phyloP scores from a whole-genome alignment of 37 sponge, comb jelly and placozoan genomes.

The Crambe crambe region DNA sequence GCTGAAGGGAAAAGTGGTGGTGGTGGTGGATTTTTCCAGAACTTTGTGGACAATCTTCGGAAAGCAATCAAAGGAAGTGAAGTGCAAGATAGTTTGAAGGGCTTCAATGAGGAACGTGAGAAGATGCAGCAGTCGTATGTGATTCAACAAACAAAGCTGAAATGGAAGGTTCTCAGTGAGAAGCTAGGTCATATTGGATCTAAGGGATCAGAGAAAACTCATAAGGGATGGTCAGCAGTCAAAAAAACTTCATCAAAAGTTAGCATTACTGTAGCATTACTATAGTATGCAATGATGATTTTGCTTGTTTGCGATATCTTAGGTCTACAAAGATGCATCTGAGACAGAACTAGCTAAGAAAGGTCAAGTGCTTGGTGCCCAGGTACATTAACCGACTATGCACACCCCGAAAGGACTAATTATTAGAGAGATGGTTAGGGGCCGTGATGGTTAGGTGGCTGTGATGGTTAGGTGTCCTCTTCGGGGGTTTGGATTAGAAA shows the following conservation, averaged over 20 bases:
- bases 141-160: conserved; percentile 24
- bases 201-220: conserved; percentile 1
- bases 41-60: conserved; percentile 55
- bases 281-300: not conserved
- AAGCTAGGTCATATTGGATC: not conserved
- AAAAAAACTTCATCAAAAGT: conserved; percentile 27
- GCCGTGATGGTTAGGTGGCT: too few relatives aligned
- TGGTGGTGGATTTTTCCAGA: conserved; percentile 61
- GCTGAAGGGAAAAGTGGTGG: conserved; percentile 6
- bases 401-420: not conserved
- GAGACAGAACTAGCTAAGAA: conserved; percentile 59
- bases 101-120: conserved; percentile 62
- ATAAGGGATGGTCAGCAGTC: conserved; percentile 8
- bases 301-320: not conserved
- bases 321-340: conserved; percentile 38
- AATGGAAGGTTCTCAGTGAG: conserved; percentile 1
- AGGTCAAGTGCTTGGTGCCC: conserved; percentile 31
- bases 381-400: conserved; percentile 18
- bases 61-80: conserved; percentile 59
- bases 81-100: conserved; percentile 69
- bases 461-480: not conserved
- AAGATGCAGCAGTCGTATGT: conserved; percentile 50
- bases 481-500: too few relatives aligned
- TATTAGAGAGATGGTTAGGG: too few relatives aligned
- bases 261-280: too few relatives aligned